phyloP scores from a whole-genome alignment of 2,113 vertebrate species.

The Muntiacus reevesi region DNA sequence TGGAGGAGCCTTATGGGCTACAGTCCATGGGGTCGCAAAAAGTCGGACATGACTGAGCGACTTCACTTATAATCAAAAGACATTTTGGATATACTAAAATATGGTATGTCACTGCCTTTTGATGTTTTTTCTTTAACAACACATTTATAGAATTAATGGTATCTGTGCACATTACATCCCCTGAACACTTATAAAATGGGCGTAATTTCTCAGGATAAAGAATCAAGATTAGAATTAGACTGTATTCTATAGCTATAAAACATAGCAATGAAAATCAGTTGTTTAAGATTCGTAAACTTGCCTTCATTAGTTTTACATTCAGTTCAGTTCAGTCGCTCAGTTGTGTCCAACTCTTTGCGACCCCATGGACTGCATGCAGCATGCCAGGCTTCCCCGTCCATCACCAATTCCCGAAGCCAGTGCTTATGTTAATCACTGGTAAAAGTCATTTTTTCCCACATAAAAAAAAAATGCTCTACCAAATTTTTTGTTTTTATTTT shows the following conservation, averaged over 20 bases:
- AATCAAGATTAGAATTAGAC: not conserved
- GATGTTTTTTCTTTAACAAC: not conserved
- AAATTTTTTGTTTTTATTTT: conserved; percentile 27
- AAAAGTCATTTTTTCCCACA: not conserved
- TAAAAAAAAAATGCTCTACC: not conserved
- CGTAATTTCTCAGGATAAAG: not conserved
- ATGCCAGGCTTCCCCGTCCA: not conserved
- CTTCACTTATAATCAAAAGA: not conserved
- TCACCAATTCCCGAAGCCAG: not conserved
- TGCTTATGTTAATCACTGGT: not conserved
- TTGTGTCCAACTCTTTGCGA: not conserved
- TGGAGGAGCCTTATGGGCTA: not conserved
- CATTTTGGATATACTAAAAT: not conserved
- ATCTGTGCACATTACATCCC: not conserved
- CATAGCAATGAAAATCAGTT: not conserved
- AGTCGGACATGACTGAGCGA: not conserved
- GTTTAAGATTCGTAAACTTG: not conserved
- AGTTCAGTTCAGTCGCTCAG: not conserved
- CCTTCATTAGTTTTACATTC: not conserved
- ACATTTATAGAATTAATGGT: not conserved
- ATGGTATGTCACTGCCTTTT: not conserved
- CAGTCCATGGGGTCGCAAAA: not conserved
- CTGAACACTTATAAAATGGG: not conserved
- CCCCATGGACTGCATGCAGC: not conserved
- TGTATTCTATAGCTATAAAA: not conserved